These are phyloP conservation scores for Apotomis betuletana DNA, from an alignment of 2,888 invertebrate genomes.

Conservation along the genomic window DNA sequence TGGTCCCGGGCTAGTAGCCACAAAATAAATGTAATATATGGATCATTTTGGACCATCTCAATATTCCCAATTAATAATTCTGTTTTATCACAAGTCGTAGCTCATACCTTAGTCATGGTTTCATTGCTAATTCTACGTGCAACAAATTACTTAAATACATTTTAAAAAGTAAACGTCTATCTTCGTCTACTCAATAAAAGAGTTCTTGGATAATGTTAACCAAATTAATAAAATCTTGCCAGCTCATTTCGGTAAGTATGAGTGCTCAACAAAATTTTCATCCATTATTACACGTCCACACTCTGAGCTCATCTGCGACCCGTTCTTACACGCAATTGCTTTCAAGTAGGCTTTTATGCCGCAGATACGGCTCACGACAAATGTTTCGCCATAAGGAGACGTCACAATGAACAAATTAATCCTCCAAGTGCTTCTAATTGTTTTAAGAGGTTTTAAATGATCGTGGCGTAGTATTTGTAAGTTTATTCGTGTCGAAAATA, in stretches of 20 bases:
- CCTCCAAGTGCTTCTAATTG: constrained; percentile 39
- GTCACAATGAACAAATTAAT: constrained; percentile 42
- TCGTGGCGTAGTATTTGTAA: too few relatives aligned
- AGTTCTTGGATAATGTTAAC: background rate
- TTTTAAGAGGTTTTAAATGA: constrained; percentile 39
- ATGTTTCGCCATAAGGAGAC: constrained; percentile 44
- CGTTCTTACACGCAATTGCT: constrained; percentile 54
- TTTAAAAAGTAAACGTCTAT: too few relatives aligned
- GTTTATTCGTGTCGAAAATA: too few relatives aligned
- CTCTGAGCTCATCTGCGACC: constrained; percentile 43
- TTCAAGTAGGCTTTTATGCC: constrained; percentile 53
- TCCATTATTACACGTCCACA: constrained; percentile 39
- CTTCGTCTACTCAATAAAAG: too few relatives aligned
- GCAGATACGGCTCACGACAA: constrained; percentile 48
- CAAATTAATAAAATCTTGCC: constrained; percentile 25
- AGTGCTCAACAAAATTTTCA: constrained; percentile 38
- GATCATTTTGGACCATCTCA: too few relatives aligned
- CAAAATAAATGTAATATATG: too few relatives aligned
- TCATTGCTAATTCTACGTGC: too few relatives aligned
- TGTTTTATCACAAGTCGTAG: too few relatives aligned
- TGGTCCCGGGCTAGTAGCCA: too few relatives aligned
- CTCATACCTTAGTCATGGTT: too few relatives aligned
- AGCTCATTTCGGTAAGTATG: constrained; percentile 26
- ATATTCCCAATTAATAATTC: too few relatives aligned
- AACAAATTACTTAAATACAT: too few relatives aligned